phyloP scores from a whole-genome alignment of 2,888 invertebrate genomes.

The Eupithecia vulgata region DNA sequence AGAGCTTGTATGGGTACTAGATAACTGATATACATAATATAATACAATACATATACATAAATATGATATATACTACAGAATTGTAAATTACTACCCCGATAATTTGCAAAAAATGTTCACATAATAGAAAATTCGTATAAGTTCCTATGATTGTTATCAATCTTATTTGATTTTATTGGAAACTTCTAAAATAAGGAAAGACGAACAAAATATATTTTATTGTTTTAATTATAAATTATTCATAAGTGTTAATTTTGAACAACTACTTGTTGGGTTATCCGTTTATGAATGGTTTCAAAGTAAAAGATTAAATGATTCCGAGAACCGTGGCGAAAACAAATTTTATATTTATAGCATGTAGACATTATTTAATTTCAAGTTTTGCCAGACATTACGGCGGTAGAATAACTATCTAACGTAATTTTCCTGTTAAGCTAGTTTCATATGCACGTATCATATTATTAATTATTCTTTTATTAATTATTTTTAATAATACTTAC shows the following conservation, averaged over 20 bases:
- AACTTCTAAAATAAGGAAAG: no score
- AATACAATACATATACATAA: no score
- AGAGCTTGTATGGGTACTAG: no score
- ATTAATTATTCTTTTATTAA: no score
- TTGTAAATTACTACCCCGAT: background rate
- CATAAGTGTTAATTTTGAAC: background rate
- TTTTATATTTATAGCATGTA: background rate
- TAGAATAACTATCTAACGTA: background rate
- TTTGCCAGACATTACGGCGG: conserved; percentile 1
- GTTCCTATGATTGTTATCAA: background rate
- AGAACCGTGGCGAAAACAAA: background rate
- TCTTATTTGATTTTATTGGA: background rate
- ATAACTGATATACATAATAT: no score
- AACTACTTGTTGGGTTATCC: background rate
- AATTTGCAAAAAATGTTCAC: background rate
- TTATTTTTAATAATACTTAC: no score
- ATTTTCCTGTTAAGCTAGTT: background rate
- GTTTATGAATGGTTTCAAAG: background rate
- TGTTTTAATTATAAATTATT: conserved; percentile 4
- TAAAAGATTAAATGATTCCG: background rate
- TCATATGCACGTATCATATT: background rate
- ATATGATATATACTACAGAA: no score
- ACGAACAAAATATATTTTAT: background rate
- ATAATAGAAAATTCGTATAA: background rate
- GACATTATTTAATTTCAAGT: background rate